These are phyloP conservation scores for Mythimna loreyi DNA, from an alignment of 2,888 invertebrate genomes.

Conservation along the genomic window DNA sequence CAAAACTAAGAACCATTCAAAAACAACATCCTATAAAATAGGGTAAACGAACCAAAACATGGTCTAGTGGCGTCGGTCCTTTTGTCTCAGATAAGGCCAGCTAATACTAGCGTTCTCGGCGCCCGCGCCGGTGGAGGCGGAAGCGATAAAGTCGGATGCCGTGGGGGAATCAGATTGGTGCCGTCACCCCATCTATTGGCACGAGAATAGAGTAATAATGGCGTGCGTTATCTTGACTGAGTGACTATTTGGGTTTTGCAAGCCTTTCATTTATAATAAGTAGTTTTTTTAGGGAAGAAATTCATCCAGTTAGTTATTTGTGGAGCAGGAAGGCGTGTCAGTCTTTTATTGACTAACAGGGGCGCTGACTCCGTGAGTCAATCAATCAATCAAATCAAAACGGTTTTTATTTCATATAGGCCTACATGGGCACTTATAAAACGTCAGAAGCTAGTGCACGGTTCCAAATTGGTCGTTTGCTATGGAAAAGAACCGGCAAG, in stretches of 20 bases:
- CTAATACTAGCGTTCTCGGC: constrained; percentile 71
- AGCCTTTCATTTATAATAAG: too few species aligned
- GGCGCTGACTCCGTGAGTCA: too few species aligned
- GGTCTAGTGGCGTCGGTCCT: constrained; percentile 72
- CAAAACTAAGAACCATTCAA: constrained; percentile 65
- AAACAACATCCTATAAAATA: constrained; percentile 68
- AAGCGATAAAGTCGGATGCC: constrained; percentile 83
- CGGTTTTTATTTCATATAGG: too few species aligned
- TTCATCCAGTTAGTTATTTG: too few species aligned
- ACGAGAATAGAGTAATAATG: constrained; percentile 76
- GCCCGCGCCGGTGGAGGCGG: constrained; percentile 73
- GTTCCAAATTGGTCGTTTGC: too few species aligned
- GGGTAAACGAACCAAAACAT: constrained; percentile 70
- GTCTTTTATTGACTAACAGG: too few species aligned
- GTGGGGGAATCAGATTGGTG: constrained; percentile 85
- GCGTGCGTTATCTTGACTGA: constrained; percentile 67
- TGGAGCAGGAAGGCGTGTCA: too few species aligned
- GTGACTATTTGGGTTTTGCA: constrained; percentile 46
- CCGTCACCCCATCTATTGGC: constrained; percentile 79
- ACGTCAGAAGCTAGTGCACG: too few species aligned
- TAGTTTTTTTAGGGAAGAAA: too few species aligned
- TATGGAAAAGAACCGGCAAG: too few species aligned
- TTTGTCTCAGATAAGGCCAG: constrained; percentile 79
- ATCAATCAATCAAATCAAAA: too few species aligned
- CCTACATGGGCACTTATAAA: too few species aligned